Percentiles rank a stretch among this genome's conserved stretches.
Conservation (phyloP, 2,888 invertebrate species). For the Bombylius major region DNA sequence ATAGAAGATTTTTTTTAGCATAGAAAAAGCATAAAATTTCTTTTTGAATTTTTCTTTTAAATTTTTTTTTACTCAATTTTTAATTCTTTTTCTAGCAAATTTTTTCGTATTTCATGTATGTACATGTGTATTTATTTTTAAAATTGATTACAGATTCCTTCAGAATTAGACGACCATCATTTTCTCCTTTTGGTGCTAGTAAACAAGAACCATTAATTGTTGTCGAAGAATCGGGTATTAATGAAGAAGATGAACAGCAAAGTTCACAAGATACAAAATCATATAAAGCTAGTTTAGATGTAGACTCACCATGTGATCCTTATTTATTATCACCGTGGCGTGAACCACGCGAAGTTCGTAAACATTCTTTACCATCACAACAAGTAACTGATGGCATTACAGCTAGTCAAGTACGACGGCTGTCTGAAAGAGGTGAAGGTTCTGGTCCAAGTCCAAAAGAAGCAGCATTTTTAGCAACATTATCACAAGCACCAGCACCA, state of each 20-base stretch:
- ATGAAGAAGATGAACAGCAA: conserved; percentile 49
- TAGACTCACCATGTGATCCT: conserved; percentile 68
- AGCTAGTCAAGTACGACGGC: conserved; percentile 70
- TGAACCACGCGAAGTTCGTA: conserved; percentile 58
- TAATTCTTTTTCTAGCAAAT: too few species aligned
- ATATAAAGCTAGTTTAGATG: conserved; percentile 51
- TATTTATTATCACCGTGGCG: conserved; percentile 72
- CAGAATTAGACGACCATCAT: conserved; percentile 55
- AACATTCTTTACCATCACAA: conserved; percentile 73
- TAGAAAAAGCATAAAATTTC: too few species aligned
- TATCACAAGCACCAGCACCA: conserved; percentile 59
- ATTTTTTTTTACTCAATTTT: too few species aligned
- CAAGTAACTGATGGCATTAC: conserved; percentile 76
- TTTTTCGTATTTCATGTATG: too few species aligned
- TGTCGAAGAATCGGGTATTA: conserved; percentile 60
- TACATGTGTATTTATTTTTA: too few species aligned
- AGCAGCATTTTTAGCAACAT: conserved; percentile 69
- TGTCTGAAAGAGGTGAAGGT: conserved; percentile 66
- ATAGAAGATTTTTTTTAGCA: too few species aligned
- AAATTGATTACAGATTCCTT: conserved; percentile 25
- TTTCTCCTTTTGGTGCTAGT: conserved; percentile 40
- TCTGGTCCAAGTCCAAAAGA: conserved; percentile 65
- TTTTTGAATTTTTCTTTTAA: too few species aligned
- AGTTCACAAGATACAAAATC: conserved; percentile 37
- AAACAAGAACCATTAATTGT: conserved; percentile 67